Conservation (phyloP, 2,888 invertebrate species). For the Serripes groenlandicus region DNA sequence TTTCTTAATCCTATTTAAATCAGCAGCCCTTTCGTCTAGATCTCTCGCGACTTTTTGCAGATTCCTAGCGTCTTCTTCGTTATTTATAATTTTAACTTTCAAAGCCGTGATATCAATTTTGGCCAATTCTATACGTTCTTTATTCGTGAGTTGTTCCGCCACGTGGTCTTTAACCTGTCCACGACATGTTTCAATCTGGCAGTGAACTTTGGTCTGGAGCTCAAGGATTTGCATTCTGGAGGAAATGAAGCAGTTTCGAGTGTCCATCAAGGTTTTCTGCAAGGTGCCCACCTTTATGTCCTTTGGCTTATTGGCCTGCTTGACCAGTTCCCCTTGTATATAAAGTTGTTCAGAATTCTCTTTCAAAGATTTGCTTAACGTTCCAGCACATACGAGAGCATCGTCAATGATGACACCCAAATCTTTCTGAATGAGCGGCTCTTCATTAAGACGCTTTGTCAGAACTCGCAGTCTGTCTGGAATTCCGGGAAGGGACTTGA, state of each 20-base stretch:
- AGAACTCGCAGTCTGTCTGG: conserved; percentile 2
- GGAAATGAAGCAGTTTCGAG: background rate
- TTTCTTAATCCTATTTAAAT: background rate
- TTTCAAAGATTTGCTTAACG: background rate
- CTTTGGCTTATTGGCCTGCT: background rate
- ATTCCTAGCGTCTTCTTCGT: background rate
- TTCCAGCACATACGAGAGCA: conserved; percentile 1
- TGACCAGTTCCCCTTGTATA: background rate
- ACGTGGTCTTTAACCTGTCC: conserved; percentile 10
- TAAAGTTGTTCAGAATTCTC: conserved; percentile 1
- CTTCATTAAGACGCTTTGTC: background rate
- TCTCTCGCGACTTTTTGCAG: background rate
- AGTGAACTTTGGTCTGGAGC: conserved; percentile 1
- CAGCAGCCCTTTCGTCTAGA: background rate
- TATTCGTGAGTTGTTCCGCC: background rate
- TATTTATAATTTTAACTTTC: background rate
- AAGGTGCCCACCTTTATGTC: background rate
- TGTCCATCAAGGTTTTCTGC: background rate
- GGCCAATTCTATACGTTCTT: background rate
- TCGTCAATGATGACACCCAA: background rate
- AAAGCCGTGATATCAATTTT: background rate
- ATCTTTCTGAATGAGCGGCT: background rate
- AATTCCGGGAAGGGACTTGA: conserved; percentile 9
- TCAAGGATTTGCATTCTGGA: background rate
- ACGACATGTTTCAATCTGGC: conserved; percentile 10